Percentiles rank a stretch among this genome's conserved stretches.
phyloP scores from a whole-genome alignment of 2,113 vertebrate species.

The Bubo scandiacus region DNA sequence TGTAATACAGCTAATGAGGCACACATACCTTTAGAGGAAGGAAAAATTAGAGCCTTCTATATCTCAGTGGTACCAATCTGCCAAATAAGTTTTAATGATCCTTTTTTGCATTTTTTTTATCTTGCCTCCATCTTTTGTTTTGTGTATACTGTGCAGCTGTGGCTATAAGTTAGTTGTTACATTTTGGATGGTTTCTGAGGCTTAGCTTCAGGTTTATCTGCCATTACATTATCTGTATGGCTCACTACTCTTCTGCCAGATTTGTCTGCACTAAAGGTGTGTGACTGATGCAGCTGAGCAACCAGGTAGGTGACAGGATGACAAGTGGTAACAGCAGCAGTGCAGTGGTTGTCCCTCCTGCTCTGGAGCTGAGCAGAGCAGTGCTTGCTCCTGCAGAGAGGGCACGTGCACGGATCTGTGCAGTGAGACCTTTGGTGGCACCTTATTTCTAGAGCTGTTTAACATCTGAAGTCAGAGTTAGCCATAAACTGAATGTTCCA shows the following conservation, averaged over 20 bases:
- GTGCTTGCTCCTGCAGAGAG: not conserved
- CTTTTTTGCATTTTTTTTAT: not conserved
- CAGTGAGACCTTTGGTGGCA: accelerated
- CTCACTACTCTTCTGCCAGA: not conserved
- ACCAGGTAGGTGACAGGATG: not conserved
- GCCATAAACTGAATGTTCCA: not conserved
- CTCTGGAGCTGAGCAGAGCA: not conserved
- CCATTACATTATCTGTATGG: not conserved
- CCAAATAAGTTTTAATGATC: not conserved
- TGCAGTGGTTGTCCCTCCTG: not conserved
- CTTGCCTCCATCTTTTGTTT: not conserved
- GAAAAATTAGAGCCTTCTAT: not conserved
- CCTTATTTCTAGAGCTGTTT: not conserved
- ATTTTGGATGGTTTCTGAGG: not conserved
- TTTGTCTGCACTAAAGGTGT: not conserved
- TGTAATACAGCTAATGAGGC: not conserved
- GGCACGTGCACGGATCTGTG: not conserved
- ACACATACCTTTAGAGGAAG: not conserved
- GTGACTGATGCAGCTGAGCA: not conserved
- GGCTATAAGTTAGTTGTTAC: not conserved
- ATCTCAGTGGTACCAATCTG: not conserved
- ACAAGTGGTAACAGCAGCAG: not conserved
- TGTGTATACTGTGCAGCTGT: not conserved
- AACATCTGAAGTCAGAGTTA: not conserved
- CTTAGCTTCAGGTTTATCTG: not conserved